Base-by-base conservation (phyloP, 1,140 invertebrate genomes). In the Heliconius nattereri region DNA sequence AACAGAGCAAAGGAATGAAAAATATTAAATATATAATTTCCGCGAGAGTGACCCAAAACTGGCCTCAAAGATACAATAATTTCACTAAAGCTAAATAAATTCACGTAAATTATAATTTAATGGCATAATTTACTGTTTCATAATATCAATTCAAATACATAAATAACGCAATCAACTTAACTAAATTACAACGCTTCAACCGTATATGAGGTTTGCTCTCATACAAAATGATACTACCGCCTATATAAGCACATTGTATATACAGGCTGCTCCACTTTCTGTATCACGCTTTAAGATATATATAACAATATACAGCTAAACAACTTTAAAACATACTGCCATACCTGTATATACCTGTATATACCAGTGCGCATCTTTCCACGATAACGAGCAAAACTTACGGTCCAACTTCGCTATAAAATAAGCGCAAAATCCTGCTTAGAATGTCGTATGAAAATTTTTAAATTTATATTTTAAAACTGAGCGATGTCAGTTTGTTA, bases 281-380 rank as follows among this genome's bases (percentile, higher is more conserved):
- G 54, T 57, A 57, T 57, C 7, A n/a, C 54, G 8, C n/a, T n/a
- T 32, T 8, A 57, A 57, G 23, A 57, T 57, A 57, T 57, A 57
- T 57, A 57, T 57, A 57, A 57, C 54, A 57, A n/a, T 57, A 57
- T 57, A 57, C 54, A 23, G 7, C n/a, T 57, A 23, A n/a, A 57
- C n/a, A n/a, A 57, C 54, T 57, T 57, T 57, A n/a, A 57, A 57
- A 57, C 54, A n/a, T 57, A 57, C n/a, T 57, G 54, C 54, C 54
- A 57, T 57, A 57, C 54, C 54, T 57, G 20, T 57, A 57, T 57
- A 57, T 57, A 57, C 54, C 54, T 57, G 20, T 57, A 57, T 57
- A n/a, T n/a, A n/a, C n/a, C 7, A 7, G 20, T 57, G 54, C 9
- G 3, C 8, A 57, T 57, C 54, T 57, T 57, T 57, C 9, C 54